These are phyloP conservation scores for Ambastaia sidthimunki DNA, from an alignment of 2,797 vertebrate species.

Conservation along the genomic window DNA sequence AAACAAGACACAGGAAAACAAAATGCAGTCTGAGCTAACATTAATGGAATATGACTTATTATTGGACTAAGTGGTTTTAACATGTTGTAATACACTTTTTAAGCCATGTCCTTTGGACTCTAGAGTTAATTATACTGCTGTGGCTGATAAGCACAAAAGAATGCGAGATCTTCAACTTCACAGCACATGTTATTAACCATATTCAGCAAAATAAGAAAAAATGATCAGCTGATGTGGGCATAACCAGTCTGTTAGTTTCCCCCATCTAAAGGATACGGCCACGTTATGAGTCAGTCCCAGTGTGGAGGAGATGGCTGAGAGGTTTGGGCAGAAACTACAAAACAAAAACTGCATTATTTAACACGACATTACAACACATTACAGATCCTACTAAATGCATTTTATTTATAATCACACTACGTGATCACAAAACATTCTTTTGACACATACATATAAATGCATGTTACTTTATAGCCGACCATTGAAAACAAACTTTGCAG, in stretches of 20 bases:
- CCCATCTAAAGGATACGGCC: constrained; percentile 89
- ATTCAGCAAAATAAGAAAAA: not conserved
- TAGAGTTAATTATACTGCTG: not conserved
- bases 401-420: too few species aligned
- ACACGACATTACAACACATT: not conserved
- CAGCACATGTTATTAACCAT: not conserved
- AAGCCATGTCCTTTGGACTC: not conserved
- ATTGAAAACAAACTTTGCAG: too few species aligned
- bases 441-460: too few species aligned
- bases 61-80: not conserved
- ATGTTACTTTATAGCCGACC: too few species aligned
- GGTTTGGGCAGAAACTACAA: constrained; percentile 93
- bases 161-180: not conserved
- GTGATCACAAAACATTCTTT: too few species aligned
- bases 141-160: constrained; percentile 7
- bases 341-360: not conserved
- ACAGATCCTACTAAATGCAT: not conserved
- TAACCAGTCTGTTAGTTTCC: not conserved
- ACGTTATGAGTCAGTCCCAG: constrained; percentile 94
- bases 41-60: too few species aligned
- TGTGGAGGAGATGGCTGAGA: constrained; percentile 89
- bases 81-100: constrained; percentile 1
- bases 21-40: too few species aligned
- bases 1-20: not conserved
- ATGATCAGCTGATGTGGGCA: not conserved